phyloP scores from a whole-genome alignment of 2,113 vertebrate genomes.

The Paraplagusia blochii region DNA sequence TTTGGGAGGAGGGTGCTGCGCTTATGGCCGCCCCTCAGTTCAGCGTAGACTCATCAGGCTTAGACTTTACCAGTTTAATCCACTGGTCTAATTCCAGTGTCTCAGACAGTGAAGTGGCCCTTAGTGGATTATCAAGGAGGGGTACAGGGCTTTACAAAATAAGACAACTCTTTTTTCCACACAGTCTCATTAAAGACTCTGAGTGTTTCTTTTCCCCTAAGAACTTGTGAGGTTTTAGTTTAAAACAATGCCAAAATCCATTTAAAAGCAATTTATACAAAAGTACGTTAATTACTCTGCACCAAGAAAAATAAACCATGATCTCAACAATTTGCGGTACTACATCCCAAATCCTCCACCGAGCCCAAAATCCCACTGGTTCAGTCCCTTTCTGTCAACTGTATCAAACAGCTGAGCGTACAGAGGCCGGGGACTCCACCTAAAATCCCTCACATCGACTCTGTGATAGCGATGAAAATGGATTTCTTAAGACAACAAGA shows the following conservation, averaged over 20 bases:
- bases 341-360: conserved; percentile 49
- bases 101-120: conserved; percentile 51
- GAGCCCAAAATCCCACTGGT: conserved; percentile 33
- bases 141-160: conserved; percentile 40
- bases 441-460: conserved; percentile 33
- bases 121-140: conserved; percentile 49
- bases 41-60: conserved; percentile 55
- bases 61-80: conserved; percentile 66
- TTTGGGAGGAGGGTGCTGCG: conserved; percentile 5
- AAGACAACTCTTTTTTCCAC: conserved; percentile 33
- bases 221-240: too few relatives aligned
- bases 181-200: too few relatives aligned
- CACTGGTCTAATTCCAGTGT: conserved; percentile 61
- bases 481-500: conserved; percentile 17
- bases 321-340: conserved; percentile 5
- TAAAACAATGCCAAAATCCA: too few relatives aligned
- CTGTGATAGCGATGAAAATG: conserved; percentile 8
- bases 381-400: conserved; percentile 16
- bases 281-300: too few relatives aligned
- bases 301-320: too few relatives aligned
- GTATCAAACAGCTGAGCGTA: conserved; percentile 32
- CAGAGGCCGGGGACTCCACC: conserved; percentile 40
- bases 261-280: too few relatives aligned
- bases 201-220: too few relatives aligned
- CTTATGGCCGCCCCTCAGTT: background rate